These are phyloP conservation scores for Python bivittatus DNA, from an alignment of 2,113 vertebrate genomes.

Conservation along the genomic window DNA sequence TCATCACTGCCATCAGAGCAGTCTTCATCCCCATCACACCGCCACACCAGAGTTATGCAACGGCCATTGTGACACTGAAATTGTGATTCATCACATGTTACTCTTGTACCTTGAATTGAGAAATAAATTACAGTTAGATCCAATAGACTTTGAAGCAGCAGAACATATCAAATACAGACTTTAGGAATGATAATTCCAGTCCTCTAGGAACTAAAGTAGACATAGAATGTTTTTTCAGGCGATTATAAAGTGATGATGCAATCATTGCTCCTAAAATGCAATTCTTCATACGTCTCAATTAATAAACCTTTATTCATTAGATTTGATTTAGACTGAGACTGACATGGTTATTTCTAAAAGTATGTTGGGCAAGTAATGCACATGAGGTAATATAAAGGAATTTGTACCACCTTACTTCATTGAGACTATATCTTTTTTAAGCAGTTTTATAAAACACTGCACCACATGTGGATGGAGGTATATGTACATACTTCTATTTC, in stretches of 20 bases:
- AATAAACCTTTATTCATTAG: not conserved
- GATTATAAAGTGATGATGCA: not conserved
- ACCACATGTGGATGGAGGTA: not conserved
- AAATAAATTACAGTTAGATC: not conserved
- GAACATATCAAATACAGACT: not conserved
- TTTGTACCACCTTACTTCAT: not conserved
- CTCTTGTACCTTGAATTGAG: slow-evolving; percentile 76
- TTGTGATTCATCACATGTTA: slow-evolving; percentile 87
- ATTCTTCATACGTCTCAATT: not conserved
- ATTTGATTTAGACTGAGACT: not conserved
- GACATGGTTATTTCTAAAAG: not conserved
- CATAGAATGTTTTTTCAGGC: not conserved
- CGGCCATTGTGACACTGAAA: slow-evolving; percentile 94
- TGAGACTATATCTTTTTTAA: not conserved
- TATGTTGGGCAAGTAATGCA: not conserved
- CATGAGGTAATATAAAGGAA: not conserved
- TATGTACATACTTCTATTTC: not conserved
- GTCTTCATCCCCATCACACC: slow-evolving; percentile 94
- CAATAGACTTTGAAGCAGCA: not conserved
- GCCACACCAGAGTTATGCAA: slow-evolving; percentile 92
- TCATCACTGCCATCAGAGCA: slow-evolving; percentile 93
- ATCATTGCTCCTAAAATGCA: not conserved
- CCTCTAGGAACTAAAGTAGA: not conserved
- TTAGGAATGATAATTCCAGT: not conserved
- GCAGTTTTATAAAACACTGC: not conserved